Evolutionary conservation across 2,888 invertebrate genomes (phyloP).

Genomic region (Druceiella hillmani): DNA sequence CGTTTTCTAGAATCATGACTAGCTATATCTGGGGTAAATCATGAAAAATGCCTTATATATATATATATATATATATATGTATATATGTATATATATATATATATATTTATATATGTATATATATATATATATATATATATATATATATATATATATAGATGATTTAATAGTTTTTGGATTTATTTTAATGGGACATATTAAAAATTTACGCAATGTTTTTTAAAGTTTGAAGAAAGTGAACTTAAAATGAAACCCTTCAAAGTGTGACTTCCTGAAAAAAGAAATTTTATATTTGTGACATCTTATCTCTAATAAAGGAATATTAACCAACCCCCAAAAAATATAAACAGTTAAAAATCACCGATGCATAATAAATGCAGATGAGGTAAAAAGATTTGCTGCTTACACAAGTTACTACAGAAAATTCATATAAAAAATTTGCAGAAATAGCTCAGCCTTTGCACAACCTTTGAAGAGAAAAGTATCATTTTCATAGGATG

Average conservation of each 20-base stretch:
- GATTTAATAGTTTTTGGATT: slow-evolving; percentile 10
- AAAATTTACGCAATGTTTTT: slow-evolving; percentile 7
- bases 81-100: too few relatives aligned
- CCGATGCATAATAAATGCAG: slow-evolving; percentile 1
- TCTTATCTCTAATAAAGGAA: slow-evolving; percentile 6
- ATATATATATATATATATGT: too few relatives aligned
- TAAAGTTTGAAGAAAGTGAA: slow-evolving; percentile 10
- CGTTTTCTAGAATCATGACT: slow-evolving; percentile 8
- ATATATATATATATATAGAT: too few relatives aligned
- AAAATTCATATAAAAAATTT: slow-evolving; percentile 10
- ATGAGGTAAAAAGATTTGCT: slow-evolving; percentile 3
- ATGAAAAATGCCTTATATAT: slow-evolving; percentile 9
- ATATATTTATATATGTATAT: too few relatives aligned
- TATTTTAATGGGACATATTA: slow-evolving; percentile 10
- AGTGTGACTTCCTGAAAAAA: slow-evolving; percentile 11
- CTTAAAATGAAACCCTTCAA: slow-evolving; percentile 10
- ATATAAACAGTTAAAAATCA: slow-evolving; percentile 5
- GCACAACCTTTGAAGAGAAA: slow-evolving; percentile 4
- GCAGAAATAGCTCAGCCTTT: slow-evolving; percentile 7
- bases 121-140: too few relatives aligned
- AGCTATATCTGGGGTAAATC: slow-evolving; percentile 8
- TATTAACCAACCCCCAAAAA: slow-evolving; percentile 12
- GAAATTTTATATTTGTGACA: slow-evolving; percentile 13
- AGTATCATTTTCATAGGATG: too few relatives aligned
- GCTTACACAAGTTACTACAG: slow-evolving; percentile 6